phyloP scores from a whole-genome alignment of 1,140 invertebrate genomes.

The Mylabris phalerata region DNA sequence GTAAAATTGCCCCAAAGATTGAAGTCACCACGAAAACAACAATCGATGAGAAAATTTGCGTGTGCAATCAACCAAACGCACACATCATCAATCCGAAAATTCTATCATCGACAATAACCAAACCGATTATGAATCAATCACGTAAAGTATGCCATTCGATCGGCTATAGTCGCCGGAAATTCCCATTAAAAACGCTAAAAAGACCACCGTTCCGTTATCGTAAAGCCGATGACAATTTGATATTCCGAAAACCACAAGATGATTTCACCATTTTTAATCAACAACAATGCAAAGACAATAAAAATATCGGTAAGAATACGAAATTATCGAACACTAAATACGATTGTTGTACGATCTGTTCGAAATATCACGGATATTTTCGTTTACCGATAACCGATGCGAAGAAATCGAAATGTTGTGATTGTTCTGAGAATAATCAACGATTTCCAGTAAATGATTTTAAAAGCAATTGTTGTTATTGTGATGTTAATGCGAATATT shows the following conservation, averaged over 20 bases:
- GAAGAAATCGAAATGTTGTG: background rate
- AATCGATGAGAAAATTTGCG: conserved; percentile 45
- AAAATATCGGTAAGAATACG: too few species aligned
- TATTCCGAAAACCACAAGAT: conserved; percentile 23
- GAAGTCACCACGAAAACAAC: conserved; percentile 50
- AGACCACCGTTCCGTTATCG: conserved; percentile 30
- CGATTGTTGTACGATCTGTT: conserved; percentile 28
- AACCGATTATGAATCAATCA: conserved; percentile 16
- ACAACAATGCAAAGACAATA: too few species aligned
- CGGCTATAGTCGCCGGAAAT: conserved; percentile 27
- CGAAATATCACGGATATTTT: conserved; percentile 35
- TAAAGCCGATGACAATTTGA: conserved; percentile 30
- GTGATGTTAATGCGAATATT: background rate
- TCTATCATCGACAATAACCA: conserved; percentile 24
- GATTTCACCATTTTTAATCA: background rate
- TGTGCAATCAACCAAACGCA: conserved; percentile 19
- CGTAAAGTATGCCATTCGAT: conserved; percentile 36
- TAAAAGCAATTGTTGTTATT: too few species aligned
- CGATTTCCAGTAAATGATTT: too few species aligned
- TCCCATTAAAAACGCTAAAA: conserved; percentile 10
- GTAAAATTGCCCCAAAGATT: conserved; percentile 54
- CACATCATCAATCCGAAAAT: conserved; percentile 42
- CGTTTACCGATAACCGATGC: too few species aligned
- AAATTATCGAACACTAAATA: conserved; percentile 6
- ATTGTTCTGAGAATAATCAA: too few species aligned